Conservation (phyloP, 2,888 invertebrate genomes). For the Pantelozetes paolii region DNA sequence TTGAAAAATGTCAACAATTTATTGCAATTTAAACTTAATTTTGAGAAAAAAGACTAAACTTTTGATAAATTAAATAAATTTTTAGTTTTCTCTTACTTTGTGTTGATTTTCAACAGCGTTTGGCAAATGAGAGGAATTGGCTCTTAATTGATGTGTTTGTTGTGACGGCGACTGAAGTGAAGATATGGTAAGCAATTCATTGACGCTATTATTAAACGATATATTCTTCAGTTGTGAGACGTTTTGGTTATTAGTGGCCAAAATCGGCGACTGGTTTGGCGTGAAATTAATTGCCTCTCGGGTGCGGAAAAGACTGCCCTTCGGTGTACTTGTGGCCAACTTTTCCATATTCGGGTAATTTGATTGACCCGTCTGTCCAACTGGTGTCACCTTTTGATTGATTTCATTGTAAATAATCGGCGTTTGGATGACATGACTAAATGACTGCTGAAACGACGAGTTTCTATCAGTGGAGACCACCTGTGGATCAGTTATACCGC, state of each 20-base stretch:
- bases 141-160: constrained; percentile 25
- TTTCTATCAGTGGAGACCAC: not conserved
- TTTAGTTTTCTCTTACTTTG: not conserved
- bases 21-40: no score
- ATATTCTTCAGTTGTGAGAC: not conserved
- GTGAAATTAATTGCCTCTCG: not conserved
- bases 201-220: constrained; percentile 17
- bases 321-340: constrained; percentile 46
- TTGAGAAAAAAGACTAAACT: not conserved
- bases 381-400: constrained; percentile 28
- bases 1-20: no score
- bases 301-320: constrained; percentile 29
- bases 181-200: constrained; percentile 16
- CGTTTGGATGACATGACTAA: not conserved
- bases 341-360: constrained; percentile 43
- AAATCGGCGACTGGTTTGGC: constrained; percentile 23
- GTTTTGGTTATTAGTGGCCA: not conserved
- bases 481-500: not conserved
- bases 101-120: not conserved
- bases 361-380: constrained; percentile 37
- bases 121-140: constrained; percentile 10
- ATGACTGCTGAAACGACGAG: not conserved
- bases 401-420: constrained; percentile 13
- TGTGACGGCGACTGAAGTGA: constrained; percentile 5
- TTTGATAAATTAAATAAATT: not conserved